Evolutionary conservation across 1,140 invertebrate species (phyloP).

Genomic region (Tigriopus japonicus): DNA sequence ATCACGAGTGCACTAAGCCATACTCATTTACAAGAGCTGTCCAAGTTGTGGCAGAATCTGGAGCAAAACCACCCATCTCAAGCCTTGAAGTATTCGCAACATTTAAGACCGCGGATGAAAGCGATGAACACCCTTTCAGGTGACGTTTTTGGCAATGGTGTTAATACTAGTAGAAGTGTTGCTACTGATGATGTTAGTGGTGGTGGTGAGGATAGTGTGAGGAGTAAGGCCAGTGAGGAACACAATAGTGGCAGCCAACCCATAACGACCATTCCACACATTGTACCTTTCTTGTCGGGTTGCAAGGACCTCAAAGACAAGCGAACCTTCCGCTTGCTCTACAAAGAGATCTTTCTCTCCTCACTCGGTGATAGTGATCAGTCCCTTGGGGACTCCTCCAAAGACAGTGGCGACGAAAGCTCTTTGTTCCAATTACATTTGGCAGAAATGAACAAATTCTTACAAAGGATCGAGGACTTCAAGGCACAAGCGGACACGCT

Average conservation of each 20-base stretch:
- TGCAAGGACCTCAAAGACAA: not conserved
- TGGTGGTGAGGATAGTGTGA: not conserved
- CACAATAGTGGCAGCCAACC: not conserved
- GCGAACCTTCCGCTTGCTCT: not conserved
- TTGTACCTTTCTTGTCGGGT: not conserved
- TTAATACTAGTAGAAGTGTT: too few relatives aligned
- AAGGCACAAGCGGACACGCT: not conserved
- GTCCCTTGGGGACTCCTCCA: not conserved
- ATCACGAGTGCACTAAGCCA: not conserved
- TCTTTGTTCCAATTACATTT: not conserved
- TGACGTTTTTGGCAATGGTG: too few relatives aligned
- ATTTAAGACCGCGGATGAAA: not conserved
- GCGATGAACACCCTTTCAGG: not conserved
- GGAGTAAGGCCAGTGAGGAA: not conserved
- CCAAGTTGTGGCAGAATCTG: not conserved
- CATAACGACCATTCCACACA: not conserved
- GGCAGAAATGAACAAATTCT: not conserved
- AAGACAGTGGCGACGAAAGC: not conserved
- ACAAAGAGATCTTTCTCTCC: not conserved
- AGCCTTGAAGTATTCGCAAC: not conserved
- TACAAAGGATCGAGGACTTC: not conserved
- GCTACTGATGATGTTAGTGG: too few relatives aligned
- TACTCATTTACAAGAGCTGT: not conserved
- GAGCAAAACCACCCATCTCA: not conserved
- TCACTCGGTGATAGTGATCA: not conserved